These are phyloP conservation scores for Gadopsis marmoratus DNA, from an alignment of 2,797 vertebrate species.

Conservation along the genomic window DNA sequence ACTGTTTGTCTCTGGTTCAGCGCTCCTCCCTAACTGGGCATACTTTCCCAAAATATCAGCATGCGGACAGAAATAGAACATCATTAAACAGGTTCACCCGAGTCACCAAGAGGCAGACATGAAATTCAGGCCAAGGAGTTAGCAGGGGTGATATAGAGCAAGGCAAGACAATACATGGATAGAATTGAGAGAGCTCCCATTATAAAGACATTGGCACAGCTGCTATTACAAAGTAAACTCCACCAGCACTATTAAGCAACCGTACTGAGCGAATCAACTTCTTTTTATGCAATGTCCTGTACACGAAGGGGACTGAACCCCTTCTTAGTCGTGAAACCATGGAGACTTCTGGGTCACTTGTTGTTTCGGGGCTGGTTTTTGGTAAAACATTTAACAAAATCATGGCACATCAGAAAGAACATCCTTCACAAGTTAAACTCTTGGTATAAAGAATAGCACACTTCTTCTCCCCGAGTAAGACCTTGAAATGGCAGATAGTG, in stretches of 20 bases:
- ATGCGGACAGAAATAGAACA: constrained; percentile 82
- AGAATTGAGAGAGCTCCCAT: constrained; percentile 73
- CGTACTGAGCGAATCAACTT: constrained; percentile 70
- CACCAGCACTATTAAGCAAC: constrained; percentile 80
- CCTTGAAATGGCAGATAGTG: constrained; percentile 63
- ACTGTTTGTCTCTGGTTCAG: constrained; percentile 68
- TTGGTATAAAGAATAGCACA: constrained; percentile 63
- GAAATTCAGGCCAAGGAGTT: constrained; percentile 82
- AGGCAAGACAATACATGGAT: constrained; percentile 82
- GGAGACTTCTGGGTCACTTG: constrained; percentile 52
- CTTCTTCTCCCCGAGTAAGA: constrained; percentile 53
- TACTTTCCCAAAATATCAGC: constrained; percentile 76
- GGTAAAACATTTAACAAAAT: constrained; percentile 70
- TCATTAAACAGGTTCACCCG: constrained; percentile 79
- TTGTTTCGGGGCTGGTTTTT: constrained; percentile 54
- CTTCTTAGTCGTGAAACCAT: constrained; percentile 58
- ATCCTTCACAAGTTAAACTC: constrained; percentile 61
- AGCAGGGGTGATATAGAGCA: constrained; percentile 77
- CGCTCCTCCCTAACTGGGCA: constrained; percentile 67
- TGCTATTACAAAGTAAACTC: constrained; percentile 81
- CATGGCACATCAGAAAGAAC: constrained; percentile 72
- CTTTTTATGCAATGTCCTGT: constrained; percentile 76
- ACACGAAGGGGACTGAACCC: constrained; percentile 66
- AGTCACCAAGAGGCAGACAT: constrained; percentile 79
- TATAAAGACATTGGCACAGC: constrained; percentile 82